Evolutionary conservation across 2,888 invertebrate species (phyloP), one percentile per base, ranked within the genome.

Genomic region (Cinara cedri): DNA sequence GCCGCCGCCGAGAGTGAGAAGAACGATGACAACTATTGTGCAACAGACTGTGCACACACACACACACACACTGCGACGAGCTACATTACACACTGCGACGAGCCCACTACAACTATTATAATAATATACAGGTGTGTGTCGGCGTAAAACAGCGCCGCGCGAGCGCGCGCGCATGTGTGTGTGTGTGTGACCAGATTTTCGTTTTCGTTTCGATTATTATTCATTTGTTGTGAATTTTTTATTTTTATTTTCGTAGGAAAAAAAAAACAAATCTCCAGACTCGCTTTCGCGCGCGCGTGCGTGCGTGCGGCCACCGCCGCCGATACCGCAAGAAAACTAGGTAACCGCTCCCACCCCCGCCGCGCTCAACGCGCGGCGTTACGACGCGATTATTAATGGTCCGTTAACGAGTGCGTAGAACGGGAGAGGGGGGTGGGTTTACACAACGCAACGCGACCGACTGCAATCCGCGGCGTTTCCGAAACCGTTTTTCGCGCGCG

Each of bases 1-100:
- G 6, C 34, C 6, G 6, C 34, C 34, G 63, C 51, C 63, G 63
- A 74, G 63, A 74, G 63, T 63, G 74, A 74, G 74, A 74, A 74
- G 74, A 74, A 74, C 42, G 74, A 74, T 74, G 74, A 74, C 74
- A 74, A 74, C 74, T 63, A 63, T 74, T 74, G 74, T 63, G 74
- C 63, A 74, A 74, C 74, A 51, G 24, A 62, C 14, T 34, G 34
- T 14, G 46, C 46, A 14, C 21, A 24, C 24, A 49, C 55, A 46
- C 46, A 24, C n/a, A 34, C 26, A 60, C 16, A 26, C 34, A 34
- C 6, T 34, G 16, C 51, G 19, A n/a, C n/a, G n/a, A n/a, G n/a
- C n/a, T 14, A 21, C 6, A 19, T 42, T 42, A 26, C 21, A 63
- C 13, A 19, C 63, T 16, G 63, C 34, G 34, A 34, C 34, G 42